Evolutionary conservation across 2,113 vertebrate species (phyloP).

Genomic region (Bos indicus): DNA sequence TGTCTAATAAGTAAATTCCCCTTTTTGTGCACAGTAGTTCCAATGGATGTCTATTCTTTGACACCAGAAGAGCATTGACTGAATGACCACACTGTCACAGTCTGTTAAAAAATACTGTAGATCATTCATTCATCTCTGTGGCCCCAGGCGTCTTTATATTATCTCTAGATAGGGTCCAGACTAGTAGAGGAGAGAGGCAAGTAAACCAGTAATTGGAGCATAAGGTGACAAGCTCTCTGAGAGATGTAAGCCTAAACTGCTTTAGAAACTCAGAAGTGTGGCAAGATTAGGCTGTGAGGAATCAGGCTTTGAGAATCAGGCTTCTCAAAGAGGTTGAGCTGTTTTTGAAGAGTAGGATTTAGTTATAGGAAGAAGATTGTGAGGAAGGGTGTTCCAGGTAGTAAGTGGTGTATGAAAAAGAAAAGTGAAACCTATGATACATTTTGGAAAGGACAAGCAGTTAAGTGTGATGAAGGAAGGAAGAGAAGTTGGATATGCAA

Average conservation of each 20-base stretch:
- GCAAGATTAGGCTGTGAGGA: neutral
- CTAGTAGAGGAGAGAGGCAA: neutral
- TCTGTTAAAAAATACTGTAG: neutral
- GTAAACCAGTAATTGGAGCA: neutral
- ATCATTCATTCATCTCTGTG: neutral
- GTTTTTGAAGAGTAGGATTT: slow-evolving; percentile 1
- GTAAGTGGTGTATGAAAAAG: neutral
- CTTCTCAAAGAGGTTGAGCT: neutral
- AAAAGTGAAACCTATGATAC: neutral
- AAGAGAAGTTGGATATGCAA: neutral
- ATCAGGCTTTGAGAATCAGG: neutral
- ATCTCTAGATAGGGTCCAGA: neutral
- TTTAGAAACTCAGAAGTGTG: neutral
- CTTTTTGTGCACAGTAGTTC: neutral
- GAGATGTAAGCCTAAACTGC: neutral
- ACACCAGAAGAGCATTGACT: neutral
- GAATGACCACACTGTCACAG: neutral
- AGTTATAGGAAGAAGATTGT: neutral
- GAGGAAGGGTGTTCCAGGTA: neutral
- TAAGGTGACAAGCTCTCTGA: neutral
- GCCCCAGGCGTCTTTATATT: neutral
- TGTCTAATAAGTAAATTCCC: neutral
- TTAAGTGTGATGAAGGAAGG: neutral
- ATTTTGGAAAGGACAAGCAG: neutral
- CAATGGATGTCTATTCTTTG: neutral